A percentile compares a stretch with the other conserved stretches of the same genome.
These are phyloP conservation scores for Axea sp. DNA, from an alignment of 2,888 invertebrate genomes.

Conservation along the genomic window DNA sequence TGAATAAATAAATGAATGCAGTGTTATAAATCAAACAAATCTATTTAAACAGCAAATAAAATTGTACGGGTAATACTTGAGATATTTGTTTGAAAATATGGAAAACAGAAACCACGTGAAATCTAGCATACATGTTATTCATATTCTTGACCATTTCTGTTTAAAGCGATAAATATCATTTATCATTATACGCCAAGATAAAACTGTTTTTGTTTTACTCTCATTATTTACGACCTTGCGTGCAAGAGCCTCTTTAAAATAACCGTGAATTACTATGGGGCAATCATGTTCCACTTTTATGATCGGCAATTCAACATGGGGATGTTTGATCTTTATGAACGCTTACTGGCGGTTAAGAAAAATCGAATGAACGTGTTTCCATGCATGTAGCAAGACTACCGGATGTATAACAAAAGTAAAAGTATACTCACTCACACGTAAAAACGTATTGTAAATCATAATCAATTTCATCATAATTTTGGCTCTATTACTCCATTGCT, in stretches of 20 bases:
- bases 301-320: conserved; percentile 16
- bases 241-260: conserved; percentile 28
- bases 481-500: not conserved
- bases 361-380: conserved; percentile 12
- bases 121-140: not conserved
- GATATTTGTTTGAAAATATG: conserved; percentile 1
- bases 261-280: conserved; percentile 32
- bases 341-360: conserved; percentile 7
- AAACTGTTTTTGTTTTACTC: conserved; percentile 31
- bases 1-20: too few relatives aligned
- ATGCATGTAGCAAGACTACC: not conserved
- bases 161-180: conserved; percentile 37
- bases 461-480: conserved; percentile 26
- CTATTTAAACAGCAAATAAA: too few relatives aligned
- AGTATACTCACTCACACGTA: not conserved
- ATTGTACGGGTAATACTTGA: not conserved
- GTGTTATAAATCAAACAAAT: too few relatives aligned
- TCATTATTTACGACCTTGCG: conserved; percentile 32
- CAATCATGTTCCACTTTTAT: conserved; percentile 39
- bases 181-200: conserved; percentile 4
- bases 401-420: conserved; percentile 20
- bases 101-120: conserved; percentile 6
- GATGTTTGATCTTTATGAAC: conserved; percentile 37
- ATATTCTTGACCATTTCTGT: not conserved
- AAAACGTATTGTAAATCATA: conserved; percentile 17